Evolutionary conservation across 2,113 vertebrate genomes (phyloP), one percentile per base, ranked within the genome.

Genomic region (Plecturocebus donacophilus): DNA sequence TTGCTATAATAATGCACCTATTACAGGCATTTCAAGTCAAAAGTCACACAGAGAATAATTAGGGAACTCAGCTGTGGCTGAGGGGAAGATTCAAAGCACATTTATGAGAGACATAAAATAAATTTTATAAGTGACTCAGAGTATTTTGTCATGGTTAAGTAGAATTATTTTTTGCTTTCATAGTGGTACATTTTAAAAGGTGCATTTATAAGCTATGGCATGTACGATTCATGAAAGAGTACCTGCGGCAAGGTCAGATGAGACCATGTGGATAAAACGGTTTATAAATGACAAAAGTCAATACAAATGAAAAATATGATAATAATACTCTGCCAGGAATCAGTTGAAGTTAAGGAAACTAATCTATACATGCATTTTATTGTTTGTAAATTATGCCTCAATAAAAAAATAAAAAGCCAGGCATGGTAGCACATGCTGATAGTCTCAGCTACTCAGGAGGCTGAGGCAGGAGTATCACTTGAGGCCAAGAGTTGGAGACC

Each of bases 111-210:
- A 40, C 64, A 87, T 47, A 83, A 64, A 40, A 84, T 76, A 76
- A 95, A 97, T 52, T 49, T 35, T 81, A 42, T 21, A 93, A 52
- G 54, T 77, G 21, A 87, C 66, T 87, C 68, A 83, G 83, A 95
- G 11, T 20, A 70, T 70, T 87, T 85, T 70, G 10, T 61, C 35
- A 93, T 66, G 1, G 47, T 87, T 73, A 91, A 89, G 64, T 38
- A 82, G n/a, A 80, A 76, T 64, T n/a, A 23, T 19, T 25, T 85
- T 80, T 95, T 85, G 20, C 64, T 83, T 89, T 71, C n/a, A 54
- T 35, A 25, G 13, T 70, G 32, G 45, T 84, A 52, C 8, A 68
- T 95, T 83, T 93, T n/a, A 23, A 49, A 91, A 82, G 79, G 68
- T n/a, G 12, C 32, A 35, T 84, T 86, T 70, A 25, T 52, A 87